Evolutionary conservation across 2,797 vertebrate genomes (phyloP), one percentile per base, ranked within the genome.

Genomic region (Pangasius sanitwongsei): DNA sequence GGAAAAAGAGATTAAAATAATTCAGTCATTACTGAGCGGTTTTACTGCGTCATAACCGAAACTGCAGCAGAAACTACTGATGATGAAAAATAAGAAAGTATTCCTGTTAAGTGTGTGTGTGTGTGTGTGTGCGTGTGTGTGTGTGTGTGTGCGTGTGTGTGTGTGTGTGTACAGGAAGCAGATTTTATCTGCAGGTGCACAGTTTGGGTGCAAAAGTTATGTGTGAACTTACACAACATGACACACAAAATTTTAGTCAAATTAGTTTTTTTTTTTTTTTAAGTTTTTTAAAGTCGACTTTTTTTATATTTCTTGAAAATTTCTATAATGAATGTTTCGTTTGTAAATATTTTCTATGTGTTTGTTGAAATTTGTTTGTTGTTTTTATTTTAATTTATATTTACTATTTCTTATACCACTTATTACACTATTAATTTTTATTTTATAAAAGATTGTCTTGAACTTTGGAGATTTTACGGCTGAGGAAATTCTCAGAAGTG

Each of bases 101-200:
- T 65, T 65, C 28, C 63, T 65, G 11, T 69, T 69, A 69, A 18
- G 0, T 75, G 72, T 28, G 72, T 75, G 72, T 72, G 69, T 72
- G 31, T 41, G 69, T 72, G 69, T 25, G 18, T 41, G 70, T 74
- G 70, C 41, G 70, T 70, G 67, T 70, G 67, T 70, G 34, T 70
- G 16, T 37, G 69, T 37, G 69, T 9, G 18, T 72, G 37, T 41
- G 69, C 9, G 34, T 72, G 69, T 41, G 25, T 23, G 12, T 13
- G 63, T 67, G 11, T n/a, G 2, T 72, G 70, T 53, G 1, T 16
- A 28, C 74, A 77, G 74, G 74, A 77, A 77, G 74, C 25, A 20
- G 74, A 53, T 50, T 77, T 50, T 53, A 77, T 77, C 74, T 77
- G 74, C 74, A 77, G 74, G 74, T 77, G 74, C 74, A 50, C 28